Conservation (phyloP, 2,888 invertebrate genomes). For the Perithous albicinctus region DNA sequence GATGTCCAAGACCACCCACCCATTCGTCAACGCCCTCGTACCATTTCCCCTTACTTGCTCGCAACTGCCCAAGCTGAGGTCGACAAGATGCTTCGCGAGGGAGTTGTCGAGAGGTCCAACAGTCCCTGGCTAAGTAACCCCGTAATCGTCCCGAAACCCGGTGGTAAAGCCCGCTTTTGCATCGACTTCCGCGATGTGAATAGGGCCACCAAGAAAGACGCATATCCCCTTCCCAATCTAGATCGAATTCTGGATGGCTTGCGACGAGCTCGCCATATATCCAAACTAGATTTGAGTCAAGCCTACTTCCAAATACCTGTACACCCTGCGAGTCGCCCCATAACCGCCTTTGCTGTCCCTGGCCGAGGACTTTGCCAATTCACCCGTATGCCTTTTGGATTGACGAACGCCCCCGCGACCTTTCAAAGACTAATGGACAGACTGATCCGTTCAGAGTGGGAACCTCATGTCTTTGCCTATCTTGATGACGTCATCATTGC, state of each 20-base stretch:
- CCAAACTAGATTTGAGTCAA: constrained; percentile 7
- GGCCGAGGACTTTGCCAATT: constrained; percentile 75
- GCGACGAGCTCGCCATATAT: constrained; percentile 11
- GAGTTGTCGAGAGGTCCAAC: not conserved
- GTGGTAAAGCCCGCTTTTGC: not conserved
- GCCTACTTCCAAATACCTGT: constrained; percentile 9
- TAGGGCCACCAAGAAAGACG: not conserved
- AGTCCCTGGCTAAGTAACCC: constrained; percentile 12
- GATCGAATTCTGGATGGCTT: not conserved
- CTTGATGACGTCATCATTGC: too few species aligned
- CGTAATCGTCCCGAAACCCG: not conserved
- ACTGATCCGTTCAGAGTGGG: too few species aligned
- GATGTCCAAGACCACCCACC: too few species aligned
- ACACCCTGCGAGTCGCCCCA: not conserved
- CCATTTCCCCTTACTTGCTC: not conserved
- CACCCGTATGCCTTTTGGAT: constrained; percentile 61
- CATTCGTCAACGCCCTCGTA: too few species aligned
- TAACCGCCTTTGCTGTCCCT: constrained; percentile 71
- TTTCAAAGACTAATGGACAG: constrained; percentile 20
- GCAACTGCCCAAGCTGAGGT: not conserved
- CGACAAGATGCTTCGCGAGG: not conserved
- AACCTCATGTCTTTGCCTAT: too few species aligned
- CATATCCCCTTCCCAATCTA: not conserved
- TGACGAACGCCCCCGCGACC: constrained; percentile 17
- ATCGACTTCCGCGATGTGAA: not conserved